Evolutionary conservation across 37 sponge, comb jelly and placozoan species (phyloP), one percentile per base, ranked within the genome.

Genomic region (Beroe ovata): DNA sequence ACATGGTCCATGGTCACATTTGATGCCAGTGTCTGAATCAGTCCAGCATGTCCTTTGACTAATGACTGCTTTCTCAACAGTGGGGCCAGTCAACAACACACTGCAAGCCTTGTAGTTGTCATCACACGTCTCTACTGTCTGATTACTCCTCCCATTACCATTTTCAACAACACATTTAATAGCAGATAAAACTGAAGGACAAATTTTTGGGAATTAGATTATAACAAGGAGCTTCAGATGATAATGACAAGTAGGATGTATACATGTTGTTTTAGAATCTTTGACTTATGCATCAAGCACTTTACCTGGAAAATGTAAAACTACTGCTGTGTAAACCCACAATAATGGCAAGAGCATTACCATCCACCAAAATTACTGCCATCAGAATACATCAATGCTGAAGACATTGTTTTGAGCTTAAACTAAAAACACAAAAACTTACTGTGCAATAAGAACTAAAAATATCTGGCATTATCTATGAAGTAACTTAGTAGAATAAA

Each of bases 331-430:
- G 69, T 37, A 29, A 66, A 66, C 18, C 16, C 69, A 66, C 32
- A 66, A 30, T 66, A 66, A 66, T 66, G 69, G 69, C 69, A 66
- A 66, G 30, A 66, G 69, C 69, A 66, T 66, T 66, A 66, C 69
- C 69, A 66, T 66, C 33, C 33, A 66, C 69, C 69, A 66, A 30
- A 29, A 66, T 66, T 29, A 29, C 30, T 66, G 69, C 69, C 69
- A 66, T 66, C 54, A 47, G 54, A 47, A 47, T 47, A 47, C 54
- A 47, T 47, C 54, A 47, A 47, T 47, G 54, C 54, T 47, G n/a
- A n/a, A n/a, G n/a, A n/a, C n/a, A n/a, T n/a, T n/a, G n/a, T n/a
- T n/a, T n/a, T n/a, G n/a, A n/a, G n/a, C n/a, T n/a, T n/a, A n/a
- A n/a, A n/a, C n/a, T n/a, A n/a, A n/a, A n/a, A n/a, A n/a, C n/a